Evolutionary conservation across 2,797 vertebrate species (phyloP), one percentile per base, ranked within the genome.

Genomic region (Staurois parvus): DNA sequence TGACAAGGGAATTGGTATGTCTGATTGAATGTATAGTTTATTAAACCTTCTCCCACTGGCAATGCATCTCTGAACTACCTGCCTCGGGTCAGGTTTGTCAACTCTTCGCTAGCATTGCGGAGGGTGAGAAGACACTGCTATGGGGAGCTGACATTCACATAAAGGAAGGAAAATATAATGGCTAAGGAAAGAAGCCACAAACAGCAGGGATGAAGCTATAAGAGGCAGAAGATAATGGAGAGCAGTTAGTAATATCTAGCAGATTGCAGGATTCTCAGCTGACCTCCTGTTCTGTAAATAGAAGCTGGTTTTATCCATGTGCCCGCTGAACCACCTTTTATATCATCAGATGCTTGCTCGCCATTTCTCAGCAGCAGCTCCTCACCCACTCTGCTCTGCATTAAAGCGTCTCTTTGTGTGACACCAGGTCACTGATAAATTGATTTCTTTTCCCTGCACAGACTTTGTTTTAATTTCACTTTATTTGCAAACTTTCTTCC

Each of bases 281-380:
- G 85, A 87, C 85, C 80, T 86, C 42, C 76, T 78, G 34, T 87
- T 79, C 85, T 78, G 81, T 83, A 87, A 87, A 87, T 79, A 87
- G 85, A 78, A 56, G 80, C 69, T 69, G 32, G 59, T 79, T 72
- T 87, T 83, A 56, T 87, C 80, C 73, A 26, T 83, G 85, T 79
- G 62, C 76, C 76, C 19, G 9, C 42, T 83, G 81, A 74, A 79
- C 66, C 80, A 87, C 56, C 76, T 66, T 79, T 79, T 87, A 68
- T 79, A 74, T 83, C 56, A 79, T 83, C 59, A 70, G 81, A 79
- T 83, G 75, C 70, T 74, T 56, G 37, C 83, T 79, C 26, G n/a
- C 76, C 56, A 73, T 84, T 52, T 68, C 73, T 78, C 74, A 77
- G 68, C 37, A 77, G 68, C 37, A 37, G 67, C 29, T 73, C 19